Conservation (phyloP, 2,797 vertebrate genomes). For the Novumbra hubbsi region DNA sequence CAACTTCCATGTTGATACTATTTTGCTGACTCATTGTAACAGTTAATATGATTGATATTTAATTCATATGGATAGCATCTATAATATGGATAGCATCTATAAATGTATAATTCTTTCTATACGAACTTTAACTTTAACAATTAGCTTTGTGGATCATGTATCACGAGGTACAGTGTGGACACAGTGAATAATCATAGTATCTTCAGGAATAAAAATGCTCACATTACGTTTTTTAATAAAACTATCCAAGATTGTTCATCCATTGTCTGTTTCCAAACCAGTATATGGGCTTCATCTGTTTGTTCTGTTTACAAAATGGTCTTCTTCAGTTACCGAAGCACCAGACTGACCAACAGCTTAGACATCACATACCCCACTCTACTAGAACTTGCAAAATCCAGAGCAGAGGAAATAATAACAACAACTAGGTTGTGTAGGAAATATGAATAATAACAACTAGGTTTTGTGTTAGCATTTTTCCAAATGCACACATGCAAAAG, state of each 20-base stretch:
- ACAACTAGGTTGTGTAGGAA: too few species aligned
- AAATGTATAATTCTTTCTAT: too few species aligned
- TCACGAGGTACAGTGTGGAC: not conserved
- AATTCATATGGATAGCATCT: not conserved
- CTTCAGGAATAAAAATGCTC: not conserved
- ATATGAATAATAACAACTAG: too few species aligned
- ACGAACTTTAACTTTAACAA: not conserved
- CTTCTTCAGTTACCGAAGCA: too few species aligned
- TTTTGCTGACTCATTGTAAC: not conserved
- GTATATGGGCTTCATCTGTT: not conserved
- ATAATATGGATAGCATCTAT: not conserved
- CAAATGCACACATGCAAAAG: too few species aligned
- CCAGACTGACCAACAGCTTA: too few species aligned
- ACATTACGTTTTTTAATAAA: not conserved
- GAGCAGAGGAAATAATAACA: too few species aligned
- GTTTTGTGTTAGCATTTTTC: too few species aligned
- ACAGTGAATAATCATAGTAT: not conserved
- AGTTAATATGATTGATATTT: not conserved
- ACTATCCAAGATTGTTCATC: not conserved
- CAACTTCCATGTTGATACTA: too few species aligned
- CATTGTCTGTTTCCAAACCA: not conserved
- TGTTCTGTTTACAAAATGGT: too few species aligned
- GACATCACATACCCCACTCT: too few species aligned
- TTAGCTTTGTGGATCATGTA: not conserved
- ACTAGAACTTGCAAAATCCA: too few species aligned